Percentiles rank a stretch among this genome's conserved stretches.
Conservation (phyloP, 1,140 invertebrate species). For the Sipha flava region DNA sequence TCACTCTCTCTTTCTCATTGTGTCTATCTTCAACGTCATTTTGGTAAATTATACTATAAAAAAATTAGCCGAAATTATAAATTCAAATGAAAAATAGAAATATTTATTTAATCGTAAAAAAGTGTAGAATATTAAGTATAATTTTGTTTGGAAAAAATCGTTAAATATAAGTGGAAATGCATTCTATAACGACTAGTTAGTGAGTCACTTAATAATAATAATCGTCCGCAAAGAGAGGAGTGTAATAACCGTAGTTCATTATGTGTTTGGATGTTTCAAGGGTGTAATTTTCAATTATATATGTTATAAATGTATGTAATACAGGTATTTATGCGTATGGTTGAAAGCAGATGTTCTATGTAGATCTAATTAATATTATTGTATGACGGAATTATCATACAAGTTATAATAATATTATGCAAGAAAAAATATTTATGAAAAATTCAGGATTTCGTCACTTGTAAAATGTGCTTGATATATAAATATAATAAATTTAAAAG, state of each 20-base stretch:
- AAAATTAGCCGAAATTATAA: no score
- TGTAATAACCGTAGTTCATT: neutral
- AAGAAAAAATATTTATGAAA: neutral
- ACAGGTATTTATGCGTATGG: neutral
- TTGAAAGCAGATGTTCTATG: neutral
- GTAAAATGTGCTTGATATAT: neutral
- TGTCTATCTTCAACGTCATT: no score
- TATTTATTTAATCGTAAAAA: neutral
- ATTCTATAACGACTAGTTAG: no score
- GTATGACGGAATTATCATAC: neutral
- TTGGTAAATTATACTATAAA: neutral
- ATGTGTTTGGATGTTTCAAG: neutral
- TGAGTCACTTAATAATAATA: neutral
- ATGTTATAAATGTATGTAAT: no score
- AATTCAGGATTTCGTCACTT: neutral
- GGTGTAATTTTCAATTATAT: conserved; percentile 1
- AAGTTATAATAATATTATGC: neutral
- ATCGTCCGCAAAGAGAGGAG: neutral
- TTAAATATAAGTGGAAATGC: no score
- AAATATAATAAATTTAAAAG: neutral
- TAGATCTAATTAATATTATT: neutral
- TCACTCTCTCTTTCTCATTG: no score
- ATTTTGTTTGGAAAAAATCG: no score
- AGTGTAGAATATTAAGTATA: no score
- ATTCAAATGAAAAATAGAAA: neutral